A percentile compares a stretch with the other conserved stretches of the same genome.
These are phyloP conservation scores for Aepyceros melampus DNA, from an alignment of 2,113 vertebrate genomes.

Conservation along the genomic window DNA sequence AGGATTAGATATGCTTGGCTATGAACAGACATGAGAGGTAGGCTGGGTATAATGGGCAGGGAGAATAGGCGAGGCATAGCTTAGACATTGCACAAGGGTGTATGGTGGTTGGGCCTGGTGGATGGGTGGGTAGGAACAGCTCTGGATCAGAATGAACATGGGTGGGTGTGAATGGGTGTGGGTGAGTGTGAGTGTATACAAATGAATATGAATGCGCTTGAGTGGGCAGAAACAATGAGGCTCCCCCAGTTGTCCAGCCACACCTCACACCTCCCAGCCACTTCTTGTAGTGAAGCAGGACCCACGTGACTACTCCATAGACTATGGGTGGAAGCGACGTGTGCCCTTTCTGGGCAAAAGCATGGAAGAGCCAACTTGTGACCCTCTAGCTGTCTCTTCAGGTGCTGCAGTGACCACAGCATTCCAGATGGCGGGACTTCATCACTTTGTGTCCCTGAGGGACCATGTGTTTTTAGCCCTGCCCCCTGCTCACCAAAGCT, in stretches of 20 bases:
- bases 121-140: background rate
- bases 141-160: background rate
- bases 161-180: background rate
- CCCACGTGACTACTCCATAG: too few species aligned
- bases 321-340: background rate
- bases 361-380: background rate
- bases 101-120: background rate
- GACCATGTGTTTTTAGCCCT: background rate
- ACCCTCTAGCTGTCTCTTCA: background rate
- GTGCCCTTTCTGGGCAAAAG: background rate
- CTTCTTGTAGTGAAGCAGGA: background rate
- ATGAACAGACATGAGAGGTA: background rate
- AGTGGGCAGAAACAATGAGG: background rate
- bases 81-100: background rate
- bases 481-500: background rate
- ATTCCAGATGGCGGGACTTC: background rate
- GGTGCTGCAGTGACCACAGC: background rate
- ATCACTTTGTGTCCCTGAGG: background rate
- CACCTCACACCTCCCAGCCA: background rate
- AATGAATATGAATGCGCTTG: rapidly evolving
- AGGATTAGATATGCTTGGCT: background rate
- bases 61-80: background rate
- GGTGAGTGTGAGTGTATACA: too few species aligned
- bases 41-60: background rate
- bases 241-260: background rate